Conservation (phyloP, 2,113 vertebrate genomes). For the Philantomba maxwellii region DNA sequence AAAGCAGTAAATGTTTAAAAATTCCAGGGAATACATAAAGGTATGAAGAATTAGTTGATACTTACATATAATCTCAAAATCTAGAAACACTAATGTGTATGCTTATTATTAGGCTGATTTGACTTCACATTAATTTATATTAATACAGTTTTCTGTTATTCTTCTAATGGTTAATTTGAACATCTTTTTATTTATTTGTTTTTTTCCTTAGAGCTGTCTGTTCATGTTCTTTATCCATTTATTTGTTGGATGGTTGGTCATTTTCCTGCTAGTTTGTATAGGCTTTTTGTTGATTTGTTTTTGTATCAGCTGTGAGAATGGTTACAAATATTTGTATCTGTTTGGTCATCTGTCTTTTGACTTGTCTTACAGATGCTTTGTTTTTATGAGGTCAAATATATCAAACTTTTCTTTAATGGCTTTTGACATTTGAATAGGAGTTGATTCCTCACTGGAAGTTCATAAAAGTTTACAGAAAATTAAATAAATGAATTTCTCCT, state of each 20-base stretch:
- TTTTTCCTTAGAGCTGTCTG: neutral
- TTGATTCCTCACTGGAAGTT: neutral
- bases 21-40: neutral
- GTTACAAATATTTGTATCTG: neutral
- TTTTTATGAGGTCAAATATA: neutral
- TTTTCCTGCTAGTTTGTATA: neutral
- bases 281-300: neutral
- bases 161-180: neutral
- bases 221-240: neutral
- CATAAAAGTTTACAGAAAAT: neutral
- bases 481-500: neutral
- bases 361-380: neutral
- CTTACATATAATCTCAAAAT: neutral
- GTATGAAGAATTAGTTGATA: neutral
- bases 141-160: neutral
- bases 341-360: neutral
- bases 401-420: neutral
- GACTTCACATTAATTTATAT: constrained; percentile 7
- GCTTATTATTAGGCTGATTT: neutral
- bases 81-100: neutral
- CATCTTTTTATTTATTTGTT: neutral
- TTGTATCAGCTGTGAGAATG: neutral
- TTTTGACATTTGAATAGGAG: neutral
- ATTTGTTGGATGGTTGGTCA: neutral
- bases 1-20: neutral